Conservation (phyloP, 2,888 invertebrate species). For the Phyto melanocephala region DNA sequence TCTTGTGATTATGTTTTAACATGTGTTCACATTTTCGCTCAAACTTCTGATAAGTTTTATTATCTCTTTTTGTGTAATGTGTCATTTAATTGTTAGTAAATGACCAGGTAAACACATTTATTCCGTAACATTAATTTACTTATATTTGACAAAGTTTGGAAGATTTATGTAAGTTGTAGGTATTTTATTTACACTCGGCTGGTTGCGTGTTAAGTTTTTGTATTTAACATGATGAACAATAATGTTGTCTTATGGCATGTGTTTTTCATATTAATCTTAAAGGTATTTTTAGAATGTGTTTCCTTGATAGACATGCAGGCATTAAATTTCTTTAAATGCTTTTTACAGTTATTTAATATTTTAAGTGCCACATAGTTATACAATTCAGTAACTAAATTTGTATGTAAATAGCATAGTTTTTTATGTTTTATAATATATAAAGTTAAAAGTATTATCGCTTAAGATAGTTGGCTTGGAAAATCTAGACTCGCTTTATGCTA, state of each 20-base stretch:
- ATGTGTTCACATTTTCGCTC: neutral
- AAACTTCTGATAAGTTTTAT: slow-evolving; percentile 4
- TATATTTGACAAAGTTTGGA: neutral
- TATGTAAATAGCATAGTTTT: too few species aligned
- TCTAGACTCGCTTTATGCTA: too few species aligned
- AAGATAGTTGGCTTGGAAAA: too few species aligned
- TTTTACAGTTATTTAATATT: too few species aligned
- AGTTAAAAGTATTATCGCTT: too few species aligned
- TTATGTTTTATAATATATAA: too few species aligned
- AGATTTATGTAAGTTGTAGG: neutral
- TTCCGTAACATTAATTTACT: neutral
- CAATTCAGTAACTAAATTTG: too few species aligned
- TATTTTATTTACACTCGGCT: neutral
- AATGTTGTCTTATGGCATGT: neutral
- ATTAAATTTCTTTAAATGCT: neutral
- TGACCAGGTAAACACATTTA: neutral
- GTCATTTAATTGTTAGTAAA: slow-evolving; percentile 22
- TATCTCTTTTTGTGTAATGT: slow-evolving; percentile 22
- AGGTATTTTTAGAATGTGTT: neutral
- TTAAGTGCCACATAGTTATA: too few species aligned
- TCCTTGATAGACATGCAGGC: neutral
- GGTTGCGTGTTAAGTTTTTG: slow-evolving; percentile 1
- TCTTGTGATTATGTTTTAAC: neutral
- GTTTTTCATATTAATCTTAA: neutral
- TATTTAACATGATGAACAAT: neutral